These are phyloP conservation scores for Plectrocnemia conspersa DNA, from an alignment of 1,140 invertebrate genomes.

Conservation along the genomic window DNA sequence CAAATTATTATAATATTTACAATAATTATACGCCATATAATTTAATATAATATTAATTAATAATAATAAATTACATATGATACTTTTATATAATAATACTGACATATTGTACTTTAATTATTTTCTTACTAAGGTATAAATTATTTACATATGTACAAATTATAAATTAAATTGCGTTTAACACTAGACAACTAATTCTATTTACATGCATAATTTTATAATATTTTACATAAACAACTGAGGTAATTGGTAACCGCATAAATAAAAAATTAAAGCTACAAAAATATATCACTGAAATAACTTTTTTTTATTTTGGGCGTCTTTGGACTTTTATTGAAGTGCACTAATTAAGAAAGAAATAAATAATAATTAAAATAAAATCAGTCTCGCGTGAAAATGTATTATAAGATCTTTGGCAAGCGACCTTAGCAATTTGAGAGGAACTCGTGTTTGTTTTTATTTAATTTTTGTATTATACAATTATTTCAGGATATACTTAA, in stretches of 20 bases:
- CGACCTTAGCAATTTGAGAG: no score
- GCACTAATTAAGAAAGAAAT: no score
- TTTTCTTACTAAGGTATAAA: not conserved
- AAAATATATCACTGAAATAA: no score
- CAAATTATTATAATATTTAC: conserved; percentile 4
- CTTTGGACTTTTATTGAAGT: no score
- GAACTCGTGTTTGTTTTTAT: no score
- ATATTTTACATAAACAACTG: not conserved
- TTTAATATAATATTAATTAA: conserved; percentile 2
- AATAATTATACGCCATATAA: conserved; percentile 3
- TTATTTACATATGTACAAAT: conserved; percentile 1
- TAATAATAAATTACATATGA: conserved; percentile 2
- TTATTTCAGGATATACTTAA: no score
- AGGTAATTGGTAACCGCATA: conserved; percentile 19
- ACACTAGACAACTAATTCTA: not conserved
- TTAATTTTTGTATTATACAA: no score
- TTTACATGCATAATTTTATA: not conserved
- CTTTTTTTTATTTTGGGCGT: no score
- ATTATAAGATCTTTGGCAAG: no score
- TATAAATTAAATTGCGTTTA: not conserved
- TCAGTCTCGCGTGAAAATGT: no score
- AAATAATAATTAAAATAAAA: no score
- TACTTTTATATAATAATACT: conserved; percentile 2
- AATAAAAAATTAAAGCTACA: no score
- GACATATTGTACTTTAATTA: not conserved